Conservation (phyloP, 1,140 invertebrate genomes). For the Hylaeus volcanicus region DNA sequence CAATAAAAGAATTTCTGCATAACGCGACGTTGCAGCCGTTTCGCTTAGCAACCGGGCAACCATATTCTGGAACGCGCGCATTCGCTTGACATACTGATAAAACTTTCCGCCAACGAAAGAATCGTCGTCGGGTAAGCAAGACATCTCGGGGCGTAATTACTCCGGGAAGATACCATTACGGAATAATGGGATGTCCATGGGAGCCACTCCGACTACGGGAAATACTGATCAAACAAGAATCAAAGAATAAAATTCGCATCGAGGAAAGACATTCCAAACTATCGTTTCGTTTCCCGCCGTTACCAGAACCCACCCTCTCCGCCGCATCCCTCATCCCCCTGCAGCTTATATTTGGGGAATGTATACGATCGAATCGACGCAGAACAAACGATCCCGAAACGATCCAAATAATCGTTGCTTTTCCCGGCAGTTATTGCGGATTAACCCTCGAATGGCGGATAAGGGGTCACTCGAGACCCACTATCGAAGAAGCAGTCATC, state of each 20-base stretch:
- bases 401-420: constrained; percentile 46
- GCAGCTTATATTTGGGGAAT: no score
- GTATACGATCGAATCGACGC: constrained; percentile 12
- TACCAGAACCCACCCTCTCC: background rate
- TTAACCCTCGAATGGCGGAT: background rate
- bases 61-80: constrained; percentile 27
- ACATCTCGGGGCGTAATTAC: constrained; percentile 39
- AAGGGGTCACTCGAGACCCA: no score
- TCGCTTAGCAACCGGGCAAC: constrained; percentile 14
- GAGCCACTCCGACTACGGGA: constrained; percentile 1
- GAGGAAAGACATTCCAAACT: constrained; percentile 48
- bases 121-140: constrained; percentile 22
- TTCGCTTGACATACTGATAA: constrained; percentile 24
- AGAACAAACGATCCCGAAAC: constrained; percentile 48
- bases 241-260: constrained; percentile 52
- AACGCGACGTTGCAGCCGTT: constrained; percentile 18
- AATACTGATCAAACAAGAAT: constrained; percentile 49
- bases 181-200: constrained; percentile 33
- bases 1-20: constrained; percentile 32
- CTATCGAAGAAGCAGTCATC: no score
- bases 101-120: constrained; percentile 37
- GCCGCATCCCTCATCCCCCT: no score
- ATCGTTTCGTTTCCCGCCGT: constrained; percentile 44
- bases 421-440: constrained; percentile 41
- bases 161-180: constrained; percentile 35